Evolutionary conservation across 1,140 invertebrate genomes (phyloP).

Genomic region (Calycopis cecrops): DNA sequence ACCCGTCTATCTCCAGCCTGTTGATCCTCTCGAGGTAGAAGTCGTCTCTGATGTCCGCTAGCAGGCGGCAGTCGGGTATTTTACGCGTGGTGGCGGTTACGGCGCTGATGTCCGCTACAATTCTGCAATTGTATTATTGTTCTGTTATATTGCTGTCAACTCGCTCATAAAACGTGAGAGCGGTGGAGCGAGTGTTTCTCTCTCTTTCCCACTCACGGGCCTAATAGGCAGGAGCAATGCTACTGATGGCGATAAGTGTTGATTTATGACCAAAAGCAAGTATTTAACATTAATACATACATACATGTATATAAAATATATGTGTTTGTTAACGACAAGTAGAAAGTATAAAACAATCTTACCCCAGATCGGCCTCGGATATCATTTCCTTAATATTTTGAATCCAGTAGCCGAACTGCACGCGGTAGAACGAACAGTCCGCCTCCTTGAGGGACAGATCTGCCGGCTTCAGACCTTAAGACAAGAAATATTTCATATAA

Average conservation of each 20-base stretch:
- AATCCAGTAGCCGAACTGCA: conserved; percentile 56
- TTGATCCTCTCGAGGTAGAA: conserved; percentile 45
- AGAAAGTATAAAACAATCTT: too few species aligned
- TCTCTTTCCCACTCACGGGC: too few species aligned
- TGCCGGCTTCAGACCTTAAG: conserved; percentile 36
- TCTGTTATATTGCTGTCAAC: too few species aligned
- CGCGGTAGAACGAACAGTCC: conserved; percentile 48
- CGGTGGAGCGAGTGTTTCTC: too few species aligned
- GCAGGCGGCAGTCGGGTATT: conserved; percentile 45
- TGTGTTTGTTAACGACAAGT: too few species aligned
- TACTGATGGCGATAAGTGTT: too few species aligned
- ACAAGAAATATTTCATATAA: background rate
- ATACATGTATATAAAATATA: too few species aligned
- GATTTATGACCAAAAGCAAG: too few species aligned
- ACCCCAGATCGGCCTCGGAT: conserved; percentile 43
- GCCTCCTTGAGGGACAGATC: conserved; percentile 46
- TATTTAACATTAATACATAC: too few species aligned
- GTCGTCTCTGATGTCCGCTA: conserved; percentile 32
- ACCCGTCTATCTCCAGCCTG: conserved; percentile 36
- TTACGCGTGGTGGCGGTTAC: conserved; percentile 41
- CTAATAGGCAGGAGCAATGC: too few species aligned
- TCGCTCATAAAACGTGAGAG: too few species aligned
- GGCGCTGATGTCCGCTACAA: conserved; percentile 42
- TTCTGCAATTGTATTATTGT: conserved; percentile 30
- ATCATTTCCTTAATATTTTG: conserved; percentile 46